phyloP scores from a whole-genome alignment of 2,113 vertebrate species.

The Onychostruthus taczanowskii region DNA sequence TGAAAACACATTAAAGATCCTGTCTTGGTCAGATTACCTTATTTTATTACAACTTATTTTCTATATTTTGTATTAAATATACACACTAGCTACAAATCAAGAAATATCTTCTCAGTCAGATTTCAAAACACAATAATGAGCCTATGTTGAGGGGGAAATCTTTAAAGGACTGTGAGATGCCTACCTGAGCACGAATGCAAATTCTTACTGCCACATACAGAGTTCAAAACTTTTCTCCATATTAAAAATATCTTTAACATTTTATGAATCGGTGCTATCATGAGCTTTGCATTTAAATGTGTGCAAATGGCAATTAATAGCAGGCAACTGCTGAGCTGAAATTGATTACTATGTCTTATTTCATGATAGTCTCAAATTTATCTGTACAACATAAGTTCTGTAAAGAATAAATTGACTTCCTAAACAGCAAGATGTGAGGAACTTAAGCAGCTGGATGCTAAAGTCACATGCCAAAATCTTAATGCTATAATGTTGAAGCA shows the following conservation, averaged over 20 bases:
- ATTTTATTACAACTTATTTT: neutral
- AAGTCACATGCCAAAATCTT: slow-evolving; percentile 44
- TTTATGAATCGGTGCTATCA: slow-evolving; percentile 58
- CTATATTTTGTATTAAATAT: neutral
- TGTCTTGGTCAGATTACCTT: neutral
- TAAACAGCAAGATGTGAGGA: slow-evolving; percentile 63
- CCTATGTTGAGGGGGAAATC: neutral
- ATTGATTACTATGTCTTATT: slow-evolving; percentile 71
- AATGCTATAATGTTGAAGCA: neutral
- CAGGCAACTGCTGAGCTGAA: slow-evolving; percentile 65
- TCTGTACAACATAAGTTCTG: slow-evolving; percentile 56
- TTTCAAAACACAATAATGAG: neutral
- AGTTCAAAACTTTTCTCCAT: slow-evolving; percentile 27
- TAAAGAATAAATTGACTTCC: slow-evolving; percentile 67
- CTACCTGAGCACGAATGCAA: slow-evolving; percentile 39
- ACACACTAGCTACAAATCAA: neutral
- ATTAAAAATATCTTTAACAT: slow-evolving; percentile 61
- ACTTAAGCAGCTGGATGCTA: slow-evolving; percentile 64
- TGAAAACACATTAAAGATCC: neutral
- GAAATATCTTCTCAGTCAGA: neutral
- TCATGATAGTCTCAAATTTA: slow-evolving; percentile 60
- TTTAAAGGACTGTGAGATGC: neutral
- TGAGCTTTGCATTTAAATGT: slow-evolving; percentile 72
- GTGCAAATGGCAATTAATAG: slow-evolving; percentile 72
- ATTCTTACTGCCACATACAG: slow-evolving; percentile 26